Base-by-base conservation (phyloP, 2,797 vertebrate genomes). In the Malurus splendens region DNA sequence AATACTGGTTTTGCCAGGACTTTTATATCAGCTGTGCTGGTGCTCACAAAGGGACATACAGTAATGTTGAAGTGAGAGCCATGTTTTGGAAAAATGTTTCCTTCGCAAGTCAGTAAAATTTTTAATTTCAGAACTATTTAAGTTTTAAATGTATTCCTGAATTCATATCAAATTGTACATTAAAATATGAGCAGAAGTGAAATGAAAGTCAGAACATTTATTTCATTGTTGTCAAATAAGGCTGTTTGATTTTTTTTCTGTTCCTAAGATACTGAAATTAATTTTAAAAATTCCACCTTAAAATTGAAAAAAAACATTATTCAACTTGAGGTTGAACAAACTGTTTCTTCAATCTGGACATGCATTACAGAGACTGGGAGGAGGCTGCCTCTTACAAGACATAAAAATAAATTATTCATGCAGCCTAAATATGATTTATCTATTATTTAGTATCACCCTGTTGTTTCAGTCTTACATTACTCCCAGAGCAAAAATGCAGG, bases 381-480 rank as follows among this genome's bases (percentile, higher is more conserved):
- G 52, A 81, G 42, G 25, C 18, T 84, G 67, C 61, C 42, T 84
- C 80, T 88, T 67, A 64, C 54, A 94, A 87, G 74, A 71, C 56
- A 90, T 79, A 84, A 87, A 79, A 86, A 70, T 95, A 76, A 93
- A 94, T 93, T 92, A 94, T 95, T 94, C 50, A 92, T 24, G 7
- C 30, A 41, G 83, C 68, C 87, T 92, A 93, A 93, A 91, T 94
- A 89, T 7, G 1, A 57, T 27, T 11, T 64, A 92, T 94, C 82
- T 55, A 91, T 95, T 93, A 94, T 95, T 95, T 87, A 95, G 47
- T 38, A 89, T 72, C 6, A 1, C 39, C 52, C 48, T 66, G 50
- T 65, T 77, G 50, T 78, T 90, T 90, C 61, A 25, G 48, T 77
- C 92, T 90, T 73, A 56, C 24, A 23, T 87, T 38, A 89, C 78